phyloP scores from a whole-genome alignment of 2,888 invertebrate species.

The Nomada lathburiana region DNA sequence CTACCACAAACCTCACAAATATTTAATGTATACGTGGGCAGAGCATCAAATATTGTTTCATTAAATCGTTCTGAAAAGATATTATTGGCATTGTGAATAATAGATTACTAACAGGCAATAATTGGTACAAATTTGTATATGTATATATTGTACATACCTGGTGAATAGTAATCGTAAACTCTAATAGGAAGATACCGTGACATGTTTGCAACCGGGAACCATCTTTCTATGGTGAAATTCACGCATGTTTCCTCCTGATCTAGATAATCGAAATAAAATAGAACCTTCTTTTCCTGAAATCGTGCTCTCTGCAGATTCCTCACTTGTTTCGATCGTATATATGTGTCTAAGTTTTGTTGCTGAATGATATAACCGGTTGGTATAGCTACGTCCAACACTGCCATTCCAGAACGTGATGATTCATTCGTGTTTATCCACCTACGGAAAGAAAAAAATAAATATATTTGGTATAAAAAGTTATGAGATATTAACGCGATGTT shows the following conservation, averaged over 20 bases:
- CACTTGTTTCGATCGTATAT: conserved; percentile 92
- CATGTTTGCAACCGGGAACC: conserved; percentile 98
- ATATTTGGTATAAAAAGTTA: not conserved
- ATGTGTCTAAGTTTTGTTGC: conserved; percentile 94
- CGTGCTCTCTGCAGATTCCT: conserved; percentile 93
- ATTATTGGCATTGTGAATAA: not conserved
- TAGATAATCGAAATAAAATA: conserved; percentile 97
- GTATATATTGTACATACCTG: conserved; percentile 87
- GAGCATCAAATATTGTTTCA: conserved; percentile 95
- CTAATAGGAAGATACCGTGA: conserved; percentile 95
- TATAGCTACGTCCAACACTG: conserved; percentile 93
- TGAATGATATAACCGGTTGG: conserved; percentile 97
- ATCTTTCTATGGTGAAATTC: conserved; percentile 96
- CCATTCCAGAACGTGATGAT: conserved; percentile 94
- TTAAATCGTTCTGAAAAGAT: conserved; percentile 93
- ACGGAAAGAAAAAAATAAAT: not conserved
- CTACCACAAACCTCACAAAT: conserved; percentile 98
- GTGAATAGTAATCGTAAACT: conserved; percentile 98
- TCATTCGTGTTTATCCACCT: conserved; percentile 93
- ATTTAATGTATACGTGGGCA: conserved; percentile 93
- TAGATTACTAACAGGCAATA: not conserved
- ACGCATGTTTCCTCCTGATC: conserved; percentile 94
- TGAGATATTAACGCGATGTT: not conserved
- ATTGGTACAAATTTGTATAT: not conserved
- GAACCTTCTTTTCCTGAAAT: conserved; percentile 92